A percentile compares a stretch with the other conserved stretches of the same genome.
Evolutionary conservation across 2,888 invertebrate species (phyloP).

Genomic region (Pandemis cinnamomeana): DNA sequence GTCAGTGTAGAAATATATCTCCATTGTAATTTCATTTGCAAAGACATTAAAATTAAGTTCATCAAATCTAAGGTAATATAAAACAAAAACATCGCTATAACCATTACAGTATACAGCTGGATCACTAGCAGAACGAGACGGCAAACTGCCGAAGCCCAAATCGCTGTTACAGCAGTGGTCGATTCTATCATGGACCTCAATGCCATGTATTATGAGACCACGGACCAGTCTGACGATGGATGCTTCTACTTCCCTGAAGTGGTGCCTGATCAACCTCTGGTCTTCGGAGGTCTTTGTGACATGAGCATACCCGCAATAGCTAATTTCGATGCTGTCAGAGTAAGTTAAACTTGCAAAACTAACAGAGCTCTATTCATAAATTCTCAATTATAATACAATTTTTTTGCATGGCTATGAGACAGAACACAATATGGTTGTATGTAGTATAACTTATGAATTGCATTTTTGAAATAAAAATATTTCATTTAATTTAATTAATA

Average conservation of each 20-base stretch:
- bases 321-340: conserved; percentile 56
- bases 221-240: conserved; percentile 54
- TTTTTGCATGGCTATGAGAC: too few relatives aligned
- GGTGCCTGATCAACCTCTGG: conserved; percentile 49
- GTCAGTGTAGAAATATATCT: too few relatives aligned
- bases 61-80: too few relatives aligned
- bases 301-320: conserved; percentile 53
- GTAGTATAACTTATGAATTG: too few relatives aligned
- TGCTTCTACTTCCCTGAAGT: conserved; percentile 64
- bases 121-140: conserved; percentile 63
- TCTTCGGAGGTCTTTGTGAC: conserved; percentile 63
- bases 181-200: conserved; percentile 57
- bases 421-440: too few relatives aligned
- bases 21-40: too few relatives aligned
- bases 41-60: too few relatives aligned
- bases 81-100: neutral
- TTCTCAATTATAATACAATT: too few relatives aligned
- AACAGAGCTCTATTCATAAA: too few relatives aligned
- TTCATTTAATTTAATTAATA: too few relatives aligned
- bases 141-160: conserved; percentile 48
- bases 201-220: conserved; percentile 52
- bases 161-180: conserved; percentile 56
- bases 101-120: conserved; percentile 73
- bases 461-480: too few relatives aligned
- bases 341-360: conserved; percentile 49